Conservation (phyloP, 2,797 vertebrate species). For the Morus bassanus region DNA sequence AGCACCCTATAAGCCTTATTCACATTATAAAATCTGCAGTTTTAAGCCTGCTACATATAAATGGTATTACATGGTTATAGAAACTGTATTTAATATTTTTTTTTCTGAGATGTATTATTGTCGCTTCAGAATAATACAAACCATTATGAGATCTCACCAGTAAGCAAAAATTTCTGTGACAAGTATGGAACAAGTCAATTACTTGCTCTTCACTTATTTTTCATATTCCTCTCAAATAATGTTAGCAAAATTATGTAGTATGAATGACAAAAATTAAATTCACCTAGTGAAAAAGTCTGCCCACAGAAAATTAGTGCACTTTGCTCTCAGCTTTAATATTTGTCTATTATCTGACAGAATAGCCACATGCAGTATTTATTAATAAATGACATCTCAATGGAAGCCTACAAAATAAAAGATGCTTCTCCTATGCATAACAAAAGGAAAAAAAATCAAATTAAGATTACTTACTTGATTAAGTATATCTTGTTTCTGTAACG, state of each 20-base stretch:
- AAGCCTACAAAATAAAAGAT: constrained; percentile 17
- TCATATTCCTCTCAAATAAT: background rate
- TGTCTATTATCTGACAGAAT: background rate
- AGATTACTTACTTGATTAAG: constrained; percentile 88
- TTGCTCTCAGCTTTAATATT: background rate
- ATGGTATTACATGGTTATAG: background rate
- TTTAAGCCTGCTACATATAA: background rate
- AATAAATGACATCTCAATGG: background rate
- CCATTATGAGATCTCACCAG: background rate
- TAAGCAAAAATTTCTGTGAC: background rate
- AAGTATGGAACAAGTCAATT: background rate
- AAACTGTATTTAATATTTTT: background rate
- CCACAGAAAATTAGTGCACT: background rate
- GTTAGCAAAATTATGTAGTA: background rate
- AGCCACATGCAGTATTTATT: background rate
- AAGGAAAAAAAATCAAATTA: constrained; percentile 34
- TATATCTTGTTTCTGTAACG: constrained; percentile 89
- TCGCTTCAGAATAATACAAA: background rate
- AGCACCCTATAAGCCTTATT: background rate
- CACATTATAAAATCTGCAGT: background rate
- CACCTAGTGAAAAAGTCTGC: background rate
- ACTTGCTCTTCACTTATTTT: background rate
- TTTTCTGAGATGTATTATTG: background rate
- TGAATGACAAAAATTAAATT: constrained; percentile 3
- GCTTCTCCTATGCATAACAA: constrained; percentile 2